Evolutionary conservation across 2,797 vertebrate genomes (phyloP).

Genomic region (Atherinosoma microstoma): DNA sequence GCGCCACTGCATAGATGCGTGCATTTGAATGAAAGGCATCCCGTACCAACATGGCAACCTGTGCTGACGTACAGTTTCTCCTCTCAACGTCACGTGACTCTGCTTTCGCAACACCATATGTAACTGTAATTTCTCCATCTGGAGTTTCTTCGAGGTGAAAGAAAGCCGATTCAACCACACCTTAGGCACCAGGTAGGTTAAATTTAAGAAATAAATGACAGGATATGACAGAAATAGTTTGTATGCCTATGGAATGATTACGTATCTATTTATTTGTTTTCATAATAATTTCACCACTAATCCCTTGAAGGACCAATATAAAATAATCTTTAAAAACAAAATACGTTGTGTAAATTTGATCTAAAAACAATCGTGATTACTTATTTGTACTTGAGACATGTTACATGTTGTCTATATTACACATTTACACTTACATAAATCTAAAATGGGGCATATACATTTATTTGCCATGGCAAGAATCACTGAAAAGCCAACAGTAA

Average conservation of each 20-base stretch:
- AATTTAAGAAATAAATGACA: neutral
- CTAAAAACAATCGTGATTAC: neutral
- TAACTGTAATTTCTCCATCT: constrained; percentile 23
- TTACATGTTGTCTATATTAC: neutral
- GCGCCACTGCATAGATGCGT: neutral
- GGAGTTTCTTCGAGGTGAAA: neutral
- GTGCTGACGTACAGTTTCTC: neutral
- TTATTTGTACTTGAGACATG: neutral
- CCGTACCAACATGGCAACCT: constrained; percentile 1
- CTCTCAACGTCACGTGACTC: constrained; percentile 13
- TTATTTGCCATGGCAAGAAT: neutral
- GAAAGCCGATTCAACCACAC: neutral
- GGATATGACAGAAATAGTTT: neutral
- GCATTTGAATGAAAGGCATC: neutral
- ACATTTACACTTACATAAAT: neutral
- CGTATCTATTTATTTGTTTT: neutral
- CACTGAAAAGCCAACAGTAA: neutral
- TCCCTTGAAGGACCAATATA: neutral
- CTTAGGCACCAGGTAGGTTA: constrained; percentile 22
- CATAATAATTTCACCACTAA: neutral
- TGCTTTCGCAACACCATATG: constrained; percentile 39
- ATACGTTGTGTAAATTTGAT: neutral
- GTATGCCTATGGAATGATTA: neutral
- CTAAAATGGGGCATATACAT: neutral
- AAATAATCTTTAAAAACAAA: neutral